phyloP scores from a whole-genome alignment of 2,888 invertebrate genomes.

The Lasioglossum vierecki region DNA sequence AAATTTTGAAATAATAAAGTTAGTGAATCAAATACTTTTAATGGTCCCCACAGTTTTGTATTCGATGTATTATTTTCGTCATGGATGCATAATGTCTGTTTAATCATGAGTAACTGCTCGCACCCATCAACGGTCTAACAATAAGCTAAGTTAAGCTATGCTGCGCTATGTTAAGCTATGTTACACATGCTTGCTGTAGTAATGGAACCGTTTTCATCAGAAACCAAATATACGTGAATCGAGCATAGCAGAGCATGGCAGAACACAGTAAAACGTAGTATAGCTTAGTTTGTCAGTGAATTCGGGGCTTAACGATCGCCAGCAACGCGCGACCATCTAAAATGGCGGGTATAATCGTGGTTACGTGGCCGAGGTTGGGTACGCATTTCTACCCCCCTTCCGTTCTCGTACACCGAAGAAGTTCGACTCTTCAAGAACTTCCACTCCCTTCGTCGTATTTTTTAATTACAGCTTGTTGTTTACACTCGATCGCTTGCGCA shows the following conservation, averaged over 20 bases:
- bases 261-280: neutral
- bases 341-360: constrained; percentile 28
- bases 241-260: neutral
- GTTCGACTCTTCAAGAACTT: neutral
- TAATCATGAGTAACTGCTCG: neutral
- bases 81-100: neutral
- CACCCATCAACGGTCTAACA: neutral
- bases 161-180: neutral
- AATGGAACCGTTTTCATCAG: neutral
- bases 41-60: neutral
- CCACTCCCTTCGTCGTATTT: constrained; percentile 3
- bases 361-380: neutral
- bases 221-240: neutral
- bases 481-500: constrained; percentile 7
- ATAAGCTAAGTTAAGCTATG: neutral
- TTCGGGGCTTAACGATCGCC: constrained; percentile 49
- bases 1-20: neutral
- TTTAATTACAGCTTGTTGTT: constrained; percentile 14
- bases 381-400: neutral
- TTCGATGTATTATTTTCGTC: neutral
- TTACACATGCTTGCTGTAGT: neutral
- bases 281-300: neutral
- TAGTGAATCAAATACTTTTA: neutral
- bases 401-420: neutral
- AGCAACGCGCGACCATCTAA: constrained; percentile 32